Evolutionary conservation across 2,797 vertebrate genomes (phyloP).

Genomic region (Mormyrops attenuatus): DNA sequence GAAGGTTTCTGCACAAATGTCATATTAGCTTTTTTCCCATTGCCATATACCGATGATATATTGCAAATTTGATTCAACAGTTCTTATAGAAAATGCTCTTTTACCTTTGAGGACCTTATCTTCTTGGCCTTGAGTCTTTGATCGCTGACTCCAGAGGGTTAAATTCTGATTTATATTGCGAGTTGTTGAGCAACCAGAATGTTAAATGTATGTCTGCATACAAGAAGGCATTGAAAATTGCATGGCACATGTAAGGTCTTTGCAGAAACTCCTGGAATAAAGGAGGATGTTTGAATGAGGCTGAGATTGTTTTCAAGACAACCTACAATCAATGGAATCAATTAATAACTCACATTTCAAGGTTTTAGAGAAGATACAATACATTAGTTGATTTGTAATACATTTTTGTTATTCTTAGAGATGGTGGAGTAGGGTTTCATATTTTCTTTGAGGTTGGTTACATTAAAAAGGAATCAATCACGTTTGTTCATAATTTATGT

Average conservation of each 20-base stretch:
- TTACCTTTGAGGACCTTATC: not conserved
- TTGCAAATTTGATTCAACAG: not conserved
- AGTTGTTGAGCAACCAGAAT: not conserved
- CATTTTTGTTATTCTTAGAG: not conserved
- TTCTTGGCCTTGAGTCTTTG: not conserved
- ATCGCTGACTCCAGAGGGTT: not conserved
- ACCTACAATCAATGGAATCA: not conserved
- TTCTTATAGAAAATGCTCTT: not conserved
- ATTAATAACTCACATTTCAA: not conserved
- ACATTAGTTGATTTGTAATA: not conserved
- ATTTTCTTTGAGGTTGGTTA: conserved; percentile 6
- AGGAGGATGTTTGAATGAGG: not conserved
- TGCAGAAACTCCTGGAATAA: not conserved
- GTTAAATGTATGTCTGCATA: not conserved
- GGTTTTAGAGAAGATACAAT: not conserved
- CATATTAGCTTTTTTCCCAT: not conserved
- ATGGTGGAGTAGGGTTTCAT: not conserved
- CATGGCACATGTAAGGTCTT: not conserved
- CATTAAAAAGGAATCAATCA: conserved; percentile 9
- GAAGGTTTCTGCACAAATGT: not conserved
- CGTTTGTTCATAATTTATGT: conserved; percentile 7
- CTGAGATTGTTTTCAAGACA: not conserved
- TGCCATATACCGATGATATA: not conserved
- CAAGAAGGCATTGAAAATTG: not conserved
- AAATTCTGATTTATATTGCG: not conserved